Conservation (phyloP, 2,797 vertebrate genomes). For the Knipowitschia caucasica region DNA sequence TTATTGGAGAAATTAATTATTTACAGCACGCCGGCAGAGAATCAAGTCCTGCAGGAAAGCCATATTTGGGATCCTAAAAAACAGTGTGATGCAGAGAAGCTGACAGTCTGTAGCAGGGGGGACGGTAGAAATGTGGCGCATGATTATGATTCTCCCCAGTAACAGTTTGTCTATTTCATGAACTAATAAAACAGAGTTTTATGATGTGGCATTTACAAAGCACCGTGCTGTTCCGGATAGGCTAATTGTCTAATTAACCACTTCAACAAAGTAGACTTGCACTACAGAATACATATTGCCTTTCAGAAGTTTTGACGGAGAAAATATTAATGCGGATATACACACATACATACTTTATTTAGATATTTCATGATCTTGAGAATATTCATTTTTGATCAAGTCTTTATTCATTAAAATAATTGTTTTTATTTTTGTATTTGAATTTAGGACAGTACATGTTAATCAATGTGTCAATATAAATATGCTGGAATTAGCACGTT, state of each 20-base stretch:
- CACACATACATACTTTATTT: no score
- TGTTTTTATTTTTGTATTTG: no score
- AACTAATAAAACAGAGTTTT: constrained; percentile 21
- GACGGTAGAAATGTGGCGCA: constrained; percentile 9
- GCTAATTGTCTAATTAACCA: constrained; percentile 8
- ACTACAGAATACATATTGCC: no score
- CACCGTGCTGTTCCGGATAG: not conserved
- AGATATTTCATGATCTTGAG: no score
- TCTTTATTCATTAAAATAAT: no score
- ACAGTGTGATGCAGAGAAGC: constrained; percentile 6
- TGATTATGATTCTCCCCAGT: constrained; percentile 13
- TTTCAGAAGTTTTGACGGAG: no score
- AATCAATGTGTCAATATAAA: no score
- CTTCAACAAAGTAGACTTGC: no score
- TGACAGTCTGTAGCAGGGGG: constrained; percentile 10
- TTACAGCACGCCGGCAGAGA: constrained; percentile 32
- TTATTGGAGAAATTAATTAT: constrained; percentile 52
- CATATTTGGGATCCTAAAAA: constrained; percentile 1
- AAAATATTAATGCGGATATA: no score
- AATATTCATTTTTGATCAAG: no score
- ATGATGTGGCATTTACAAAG: constrained; percentile 2
- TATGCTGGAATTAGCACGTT: no score
- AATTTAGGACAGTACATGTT: no score
- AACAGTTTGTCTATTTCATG: constrained; percentile 11
- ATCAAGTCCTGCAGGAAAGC: constrained; percentile 30